Evolutionary conservation across 2,888 invertebrate species (phyloP), one percentile per base, ranked within the genome.

Genomic region (Xanthorhoe spadicearia): DNA sequence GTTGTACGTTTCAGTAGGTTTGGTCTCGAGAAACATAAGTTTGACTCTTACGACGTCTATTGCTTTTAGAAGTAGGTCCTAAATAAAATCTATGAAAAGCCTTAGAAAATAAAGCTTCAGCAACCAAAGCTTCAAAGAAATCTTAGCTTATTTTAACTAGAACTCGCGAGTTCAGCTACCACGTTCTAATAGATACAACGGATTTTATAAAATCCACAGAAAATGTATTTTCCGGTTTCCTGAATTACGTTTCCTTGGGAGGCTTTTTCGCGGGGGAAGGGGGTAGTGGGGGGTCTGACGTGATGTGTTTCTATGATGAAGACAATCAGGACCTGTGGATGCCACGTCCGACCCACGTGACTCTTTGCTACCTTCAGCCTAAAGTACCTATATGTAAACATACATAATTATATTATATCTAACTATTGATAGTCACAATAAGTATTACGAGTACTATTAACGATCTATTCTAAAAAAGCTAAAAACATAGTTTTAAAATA

Each of bases 291-390:
- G 59, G 67, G 50, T 50, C 66, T 66, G 70, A 89, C 90, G 89
- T 90, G 92, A 89, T 81, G 70, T 76, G 88, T 77, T 84, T 90
- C 80, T 83, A 84, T 82, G 82, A 90, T 87, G 82, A 85, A 85
- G 79, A 88, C 83, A 88, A 88, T 86, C 87, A 88, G 81, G 79
- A 79, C 78, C 79, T 78, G 79, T 79, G 75, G 82, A 81, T 78
- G 74, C 77, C 83, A 80, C 83, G 84, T 83, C 72, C 77, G 68
- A 67, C 61, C 79, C 79, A 79, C 81, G 78, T 81, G 80, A 77
- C 81, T 81, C 74, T 80, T 83, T 80, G 69, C 72, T 74, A 74
- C 78, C 76, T 79, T 77, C 74, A 77, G 82, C 78, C 79, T 82
- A 46, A 43, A 17, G 56, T 15, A n/a, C 9, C 51, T 13, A 2